phyloP scores from a whole-genome alignment of 2,888 invertebrate genomes.

The Drosophila mayaguana region DNA sequence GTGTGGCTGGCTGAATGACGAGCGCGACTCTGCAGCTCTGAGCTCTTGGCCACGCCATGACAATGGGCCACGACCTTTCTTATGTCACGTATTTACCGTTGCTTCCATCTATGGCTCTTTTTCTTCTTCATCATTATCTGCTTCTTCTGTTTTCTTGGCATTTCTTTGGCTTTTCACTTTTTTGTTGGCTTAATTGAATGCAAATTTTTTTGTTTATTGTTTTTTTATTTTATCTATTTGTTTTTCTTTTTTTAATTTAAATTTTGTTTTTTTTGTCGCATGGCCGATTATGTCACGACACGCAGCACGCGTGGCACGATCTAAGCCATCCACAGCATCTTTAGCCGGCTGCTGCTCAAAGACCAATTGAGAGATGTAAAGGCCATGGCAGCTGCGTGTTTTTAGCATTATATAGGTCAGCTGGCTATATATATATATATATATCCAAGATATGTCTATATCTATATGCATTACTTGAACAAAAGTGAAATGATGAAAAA shows the following conservation, averaged over 20 bases:
- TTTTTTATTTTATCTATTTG: neutral
- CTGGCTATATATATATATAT: neutral
- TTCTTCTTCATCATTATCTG: neutral
- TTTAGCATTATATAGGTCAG: conserved; percentile 39
- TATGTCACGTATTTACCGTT: conserved; percentile 58
- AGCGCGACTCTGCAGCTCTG: conserved; percentile 20
- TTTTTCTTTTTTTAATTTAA: neutral
- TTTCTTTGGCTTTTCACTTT: conserved; percentile 68
- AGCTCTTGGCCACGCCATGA: conserved; percentile 44
- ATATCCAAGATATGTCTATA: neutral
- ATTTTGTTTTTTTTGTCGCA: conserved; percentile 20
- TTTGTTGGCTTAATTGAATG: conserved; percentile 44
- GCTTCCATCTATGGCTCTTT: conserved; percentile 8
- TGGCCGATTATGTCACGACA: conserved; percentile 63
- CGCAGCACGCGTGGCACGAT: conserved; percentile 25
- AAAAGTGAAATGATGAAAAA: conserved; percentile 4
- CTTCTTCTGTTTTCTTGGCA: conserved; percentile 23
- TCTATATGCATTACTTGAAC: conserved; percentile 13
- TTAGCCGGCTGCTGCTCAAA: conserved; percentile 12
- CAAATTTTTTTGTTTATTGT: conserved; percentile 35
- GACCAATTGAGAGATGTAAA: conserved; percentile 41
- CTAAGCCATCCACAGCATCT: conserved; percentile 14
- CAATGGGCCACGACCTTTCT: conserved; percentile 63
- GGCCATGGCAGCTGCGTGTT: conserved; percentile 52
- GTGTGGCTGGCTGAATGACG: conserved; percentile 27